These are phyloP conservation scores for Triplophysa bombifrons DNA, from an alignment of 2,797 vertebrate species.

Conservation along the genomic window DNA sequence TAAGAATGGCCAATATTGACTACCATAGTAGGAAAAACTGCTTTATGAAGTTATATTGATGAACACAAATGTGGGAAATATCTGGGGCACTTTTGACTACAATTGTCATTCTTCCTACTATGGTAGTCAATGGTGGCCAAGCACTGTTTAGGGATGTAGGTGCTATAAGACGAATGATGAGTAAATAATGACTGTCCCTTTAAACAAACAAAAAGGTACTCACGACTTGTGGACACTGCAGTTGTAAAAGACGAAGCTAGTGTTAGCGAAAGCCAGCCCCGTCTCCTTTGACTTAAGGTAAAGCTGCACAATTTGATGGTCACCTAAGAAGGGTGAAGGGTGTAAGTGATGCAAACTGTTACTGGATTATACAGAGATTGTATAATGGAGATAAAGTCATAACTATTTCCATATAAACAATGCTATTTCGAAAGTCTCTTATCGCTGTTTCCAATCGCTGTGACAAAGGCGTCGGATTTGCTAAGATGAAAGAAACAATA, in stretches of 20 bases:
- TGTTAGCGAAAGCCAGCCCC: slow-evolving; percentile 94
- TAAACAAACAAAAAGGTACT: slow-evolving; percentile 61
- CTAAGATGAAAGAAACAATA: not conserved
- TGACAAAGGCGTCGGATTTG: not conserved
- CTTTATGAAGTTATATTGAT: too few species aligned
- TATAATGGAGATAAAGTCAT: not conserved
- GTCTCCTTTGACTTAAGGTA: slow-evolving; percentile 98
- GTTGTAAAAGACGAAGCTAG: slow-evolving; percentile 98
- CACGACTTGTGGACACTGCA: slow-evolving; percentile 98
- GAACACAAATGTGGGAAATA: too few species aligned
- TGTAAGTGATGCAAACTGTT: slow-evolving; percentile 1
- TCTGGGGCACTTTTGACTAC: too few species aligned
- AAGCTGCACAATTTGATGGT: slow-evolving; percentile 96
- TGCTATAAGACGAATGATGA: not conserved
- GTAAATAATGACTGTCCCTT: not conserved
- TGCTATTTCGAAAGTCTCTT: not conserved
- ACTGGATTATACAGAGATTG: not conserved
- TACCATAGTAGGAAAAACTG: too few species aligned
- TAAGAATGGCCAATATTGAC: too few species aligned
- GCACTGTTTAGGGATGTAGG: too few species aligned
- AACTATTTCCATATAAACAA: slow-evolving; percentile 4
- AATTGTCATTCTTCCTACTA: too few species aligned
- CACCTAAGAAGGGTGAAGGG: slow-evolving; percentile 74
- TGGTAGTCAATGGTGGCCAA: too few species aligned
- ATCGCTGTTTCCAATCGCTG: not conserved